Conservation (phyloP, 2,888 invertebrate genomes). For the Invenusta paracnida region DNA sequence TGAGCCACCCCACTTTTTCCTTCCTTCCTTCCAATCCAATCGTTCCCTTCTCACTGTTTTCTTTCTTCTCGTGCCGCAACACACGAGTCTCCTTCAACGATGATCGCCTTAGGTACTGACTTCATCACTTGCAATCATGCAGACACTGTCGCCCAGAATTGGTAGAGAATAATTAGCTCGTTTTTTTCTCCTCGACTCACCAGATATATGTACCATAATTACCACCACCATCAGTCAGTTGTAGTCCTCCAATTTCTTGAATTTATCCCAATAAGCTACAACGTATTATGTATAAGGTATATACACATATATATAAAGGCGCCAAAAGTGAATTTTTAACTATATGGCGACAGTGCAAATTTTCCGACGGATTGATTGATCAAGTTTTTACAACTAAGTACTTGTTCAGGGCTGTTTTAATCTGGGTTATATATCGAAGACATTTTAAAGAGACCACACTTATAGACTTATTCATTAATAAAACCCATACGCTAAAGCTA, state of each 20-base stretch:
- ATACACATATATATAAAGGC: background rate
- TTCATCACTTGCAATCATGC: constrained; percentile 26
- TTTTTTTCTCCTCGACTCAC: background rate
- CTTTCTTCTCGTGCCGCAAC: constrained; percentile 11
- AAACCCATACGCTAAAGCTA: background rate
- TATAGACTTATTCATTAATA: background rate
- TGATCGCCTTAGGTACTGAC: constrained; percentile 16
- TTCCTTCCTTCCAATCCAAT: too few relatives aligned
- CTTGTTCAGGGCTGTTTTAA: background rate
- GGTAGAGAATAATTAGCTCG: background rate
- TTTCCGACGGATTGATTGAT: constrained; percentile 13
- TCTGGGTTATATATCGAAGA: too few relatives aligned
- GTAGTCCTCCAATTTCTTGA: too few relatives aligned
- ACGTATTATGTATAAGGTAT: too few relatives aligned
- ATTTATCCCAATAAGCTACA: too few relatives aligned
- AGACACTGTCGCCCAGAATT: background rate
- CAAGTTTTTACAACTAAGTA: constrained; percentile 26
- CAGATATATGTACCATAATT: background rate
- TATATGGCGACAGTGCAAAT: background rate
- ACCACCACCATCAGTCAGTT: too few relatives aligned
- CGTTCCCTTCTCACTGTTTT: too few relatives aligned
- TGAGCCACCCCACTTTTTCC: too few relatives aligned
- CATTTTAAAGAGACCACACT: background rate
- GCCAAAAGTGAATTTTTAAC: constrained; percentile 25
- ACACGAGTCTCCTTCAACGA: background rate